phyloP scores from a whole-genome alignment of 2,113 vertebrate genomes.

The Tautogolabrus adspersus region DNA sequence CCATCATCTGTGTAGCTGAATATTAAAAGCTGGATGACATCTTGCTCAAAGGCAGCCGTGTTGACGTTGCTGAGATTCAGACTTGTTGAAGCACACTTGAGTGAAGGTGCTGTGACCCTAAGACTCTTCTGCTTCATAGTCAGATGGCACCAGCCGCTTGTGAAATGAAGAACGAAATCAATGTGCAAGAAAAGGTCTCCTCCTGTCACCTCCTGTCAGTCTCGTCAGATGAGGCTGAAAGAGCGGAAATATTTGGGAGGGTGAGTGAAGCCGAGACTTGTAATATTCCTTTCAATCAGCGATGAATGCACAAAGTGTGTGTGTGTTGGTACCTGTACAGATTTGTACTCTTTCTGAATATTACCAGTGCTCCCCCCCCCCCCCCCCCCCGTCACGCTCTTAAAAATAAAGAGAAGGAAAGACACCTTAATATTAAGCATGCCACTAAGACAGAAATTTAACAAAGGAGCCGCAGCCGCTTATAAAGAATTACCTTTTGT shows the following conservation, averaged over 20 bases:
- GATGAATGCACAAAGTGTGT: constrained; percentile 3
- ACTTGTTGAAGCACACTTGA: constrained; percentile 34
- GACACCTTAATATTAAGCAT: constrained; percentile 43
- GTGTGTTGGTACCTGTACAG: not conserved
- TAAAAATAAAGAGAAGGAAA: constrained; percentile 28
- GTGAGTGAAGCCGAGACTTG: constrained; percentile 39
- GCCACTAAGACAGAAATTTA: constrained; percentile 29
- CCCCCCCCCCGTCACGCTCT: not conserved
- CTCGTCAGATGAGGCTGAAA: constrained; percentile 46
- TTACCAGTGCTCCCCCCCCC: not conserved
- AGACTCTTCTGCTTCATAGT: constrained; percentile 42
- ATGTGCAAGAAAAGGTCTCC: constrained; percentile 65
- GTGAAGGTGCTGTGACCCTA: constrained; percentile 35
- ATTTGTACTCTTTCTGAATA: constrained; percentile 39
- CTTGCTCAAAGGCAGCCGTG: constrained; percentile 33
- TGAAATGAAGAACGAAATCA: constrained; percentile 72
- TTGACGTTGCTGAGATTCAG: constrained; percentile 1
- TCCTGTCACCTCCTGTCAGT: constrained; percentile 57
- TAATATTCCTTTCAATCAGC: constrained; percentile 53
- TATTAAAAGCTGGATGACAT: constrained; percentile 1
- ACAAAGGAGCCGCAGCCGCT: constrained; percentile 28
- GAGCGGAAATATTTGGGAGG: constrained; percentile 16
- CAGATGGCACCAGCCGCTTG: constrained; percentile 53
- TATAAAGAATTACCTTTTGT: constrained; percentile 32
- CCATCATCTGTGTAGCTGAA: constrained; percentile 10